Evolutionary conservation across 2,113 vertebrate species (phyloP).

Genomic region (Stigmatopora argus): DNA sequence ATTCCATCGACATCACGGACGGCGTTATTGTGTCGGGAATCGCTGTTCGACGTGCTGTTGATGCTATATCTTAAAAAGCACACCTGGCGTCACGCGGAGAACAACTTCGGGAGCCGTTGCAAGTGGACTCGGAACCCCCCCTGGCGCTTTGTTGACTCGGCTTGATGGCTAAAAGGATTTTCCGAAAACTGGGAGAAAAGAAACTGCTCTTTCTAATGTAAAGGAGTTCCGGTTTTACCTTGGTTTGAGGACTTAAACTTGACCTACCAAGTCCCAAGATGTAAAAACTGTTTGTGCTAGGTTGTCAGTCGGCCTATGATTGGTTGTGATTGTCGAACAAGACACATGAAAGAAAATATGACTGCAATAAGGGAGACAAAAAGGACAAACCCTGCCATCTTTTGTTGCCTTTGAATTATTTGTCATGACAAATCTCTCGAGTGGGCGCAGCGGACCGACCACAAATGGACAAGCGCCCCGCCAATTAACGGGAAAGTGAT

Average conservation of each 20-base stretch:
- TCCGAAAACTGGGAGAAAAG: constrained; percentile 42
- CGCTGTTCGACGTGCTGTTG: constrained; percentile 44
- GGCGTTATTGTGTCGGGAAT: no score
- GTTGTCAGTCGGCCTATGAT: neutral
- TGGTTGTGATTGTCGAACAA: no score
- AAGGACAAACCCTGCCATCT: constrained; percentile 20
- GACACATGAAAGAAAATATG: constrained; percentile 1
- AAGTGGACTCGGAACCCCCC: constrained; percentile 55
- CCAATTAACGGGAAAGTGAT: constrained; percentile 50
- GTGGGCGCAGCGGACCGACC: constrained; percentile 26
- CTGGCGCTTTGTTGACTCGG: constrained; percentile 49
- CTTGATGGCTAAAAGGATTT: constrained; percentile 51
- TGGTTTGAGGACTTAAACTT: constrained; percentile 54
- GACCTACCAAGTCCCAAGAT: constrained; percentile 22
- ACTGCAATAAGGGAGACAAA: constrained; percentile 22
- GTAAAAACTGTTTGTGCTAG: neutral
- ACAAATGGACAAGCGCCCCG: constrained; percentile 39
- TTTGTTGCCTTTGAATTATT: constrained; percentile 25
- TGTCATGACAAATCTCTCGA: constrained; percentile 30
- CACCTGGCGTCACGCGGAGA: constrained; percentile 68
- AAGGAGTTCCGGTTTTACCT: constrained; percentile 52
- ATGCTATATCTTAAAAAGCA: constrained; percentile 72
- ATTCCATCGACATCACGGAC: constrained; percentile 38
- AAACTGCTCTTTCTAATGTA: constrained; percentile 64
- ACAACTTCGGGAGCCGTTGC: constrained; percentile 59